Percentiles rank a stretch among this genome's conserved stretches.
Conservation (phyloP, 2,797 vertebrate genomes). For the Darevskia mixta region DNA sequence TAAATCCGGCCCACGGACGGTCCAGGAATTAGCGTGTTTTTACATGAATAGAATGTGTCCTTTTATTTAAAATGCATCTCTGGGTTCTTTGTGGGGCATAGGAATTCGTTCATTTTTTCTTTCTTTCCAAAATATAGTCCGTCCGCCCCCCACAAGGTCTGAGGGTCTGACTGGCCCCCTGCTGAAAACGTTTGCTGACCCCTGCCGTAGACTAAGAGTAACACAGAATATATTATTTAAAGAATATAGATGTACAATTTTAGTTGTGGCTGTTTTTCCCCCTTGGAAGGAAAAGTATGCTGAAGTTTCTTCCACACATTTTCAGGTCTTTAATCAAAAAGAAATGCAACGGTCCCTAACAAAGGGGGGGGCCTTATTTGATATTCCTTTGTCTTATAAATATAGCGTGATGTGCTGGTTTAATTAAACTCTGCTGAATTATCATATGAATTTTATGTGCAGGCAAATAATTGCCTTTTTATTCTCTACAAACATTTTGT, state of each 20-base stretch:
- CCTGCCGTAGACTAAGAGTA: background rate
- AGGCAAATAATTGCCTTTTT: slow-evolving; percentile 83
- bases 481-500: slow-evolving; percentile 72
- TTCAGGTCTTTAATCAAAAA: slow-evolving; percentile 63
- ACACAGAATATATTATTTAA: background rate
- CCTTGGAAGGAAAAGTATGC: background rate
- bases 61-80: no score
- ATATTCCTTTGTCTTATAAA: slow-evolving; percentile 77
- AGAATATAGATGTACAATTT: slow-evolving; percentile 29
- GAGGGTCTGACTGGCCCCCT: no score
- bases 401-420: slow-evolving; percentile 84
- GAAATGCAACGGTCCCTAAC: slow-evolving; percentile 60
- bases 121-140: no score
- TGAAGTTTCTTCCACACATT: slow-evolving; percentile 3
- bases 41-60: no score
- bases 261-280: fast-evolving
- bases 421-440: slow-evolving; percentile 88
- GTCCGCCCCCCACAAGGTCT: no score
- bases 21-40: no score
- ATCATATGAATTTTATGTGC: slow-evolving; percentile 87
- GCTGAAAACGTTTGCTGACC: no score
- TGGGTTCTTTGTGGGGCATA: no score
- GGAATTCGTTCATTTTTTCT: no score
- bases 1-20: no score
- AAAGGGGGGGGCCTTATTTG: slow-evolving; percentile 63